A percentile compares a stretch with the other conserved stretches of the same genome.
phyloP scores from a whole-genome alignment of 2,113 vertebrate species.

The Eulemur macaco region DNA sequence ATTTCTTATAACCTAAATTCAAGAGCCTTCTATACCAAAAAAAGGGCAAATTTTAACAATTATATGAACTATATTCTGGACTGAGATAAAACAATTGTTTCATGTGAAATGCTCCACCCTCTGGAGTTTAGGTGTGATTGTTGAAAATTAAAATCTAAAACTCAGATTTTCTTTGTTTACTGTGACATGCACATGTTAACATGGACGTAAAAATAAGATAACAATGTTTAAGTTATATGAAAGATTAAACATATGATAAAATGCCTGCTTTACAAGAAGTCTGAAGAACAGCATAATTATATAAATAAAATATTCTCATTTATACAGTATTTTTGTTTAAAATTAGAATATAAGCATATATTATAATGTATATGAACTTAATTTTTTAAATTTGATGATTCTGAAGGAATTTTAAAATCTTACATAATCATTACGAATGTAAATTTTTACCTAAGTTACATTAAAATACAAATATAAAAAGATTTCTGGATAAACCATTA shows the following conservation, averaged over 20 bases:
- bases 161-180: constrained; percentile 11
- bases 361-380: constrained; percentile 13
- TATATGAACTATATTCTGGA: background rate
- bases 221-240: constrained; percentile 11
- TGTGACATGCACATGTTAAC: background rate
- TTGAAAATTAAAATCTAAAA: constrained; percentile 25
- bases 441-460: constrained; percentile 4
- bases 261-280: background rate
- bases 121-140: background rate
- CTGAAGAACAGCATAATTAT: background rate
- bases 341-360: constrained; percentile 20
- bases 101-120: background rate
- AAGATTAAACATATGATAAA: constrained; percentile 2
- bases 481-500: constrained; percentile 13
- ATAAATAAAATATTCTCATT: constrained; percentile 12
- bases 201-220: background rate
- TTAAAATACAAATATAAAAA: background rate
- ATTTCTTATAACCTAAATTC: constrained; percentile 43
- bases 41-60: background rate
- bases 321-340: constrained; percentile 7
- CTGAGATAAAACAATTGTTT: constrained; percentile 41
- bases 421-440: background rate
- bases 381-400: constrained; percentile 26
- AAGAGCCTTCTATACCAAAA: background rate
- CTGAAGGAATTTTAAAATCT: constrained; percentile 11